Conservation (phyloP, 1,140 invertebrate species). For the Cepaea nemoralis region DNA sequence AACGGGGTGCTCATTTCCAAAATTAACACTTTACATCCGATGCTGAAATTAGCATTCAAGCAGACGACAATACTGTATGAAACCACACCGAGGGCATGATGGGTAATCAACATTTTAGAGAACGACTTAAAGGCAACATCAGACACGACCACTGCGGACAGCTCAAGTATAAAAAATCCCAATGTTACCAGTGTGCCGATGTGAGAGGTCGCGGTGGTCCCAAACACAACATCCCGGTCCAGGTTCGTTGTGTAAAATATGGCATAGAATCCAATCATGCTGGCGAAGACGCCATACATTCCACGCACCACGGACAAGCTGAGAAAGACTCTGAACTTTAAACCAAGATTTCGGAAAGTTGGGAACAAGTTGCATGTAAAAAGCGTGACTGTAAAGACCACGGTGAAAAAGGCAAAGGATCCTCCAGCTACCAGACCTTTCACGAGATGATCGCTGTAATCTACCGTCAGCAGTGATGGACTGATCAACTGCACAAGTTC, state of each 20-base stretch:
- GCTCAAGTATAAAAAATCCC: constrained; percentile 68
- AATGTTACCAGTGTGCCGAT: constrained; percentile 57
- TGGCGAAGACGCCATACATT: constrained; percentile 60
- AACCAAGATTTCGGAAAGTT: constrained; percentile 52
- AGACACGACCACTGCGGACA: constrained; percentile 55
- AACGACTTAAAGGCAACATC: constrained; percentile 60
- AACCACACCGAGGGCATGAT: constrained; percentile 63
- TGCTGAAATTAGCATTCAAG: constrained; percentile 55
- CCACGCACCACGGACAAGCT: constrained; percentile 61
- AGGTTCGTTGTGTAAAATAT: constrained; percentile 58
- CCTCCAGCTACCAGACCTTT: constrained; percentile 44
- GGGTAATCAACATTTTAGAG: constrained; percentile 61
- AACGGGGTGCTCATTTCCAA: constrained; percentile 69
- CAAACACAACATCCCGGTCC: constrained; percentile 58
- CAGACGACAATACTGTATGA: constrained; percentile 53
- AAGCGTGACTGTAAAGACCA: constrained; percentile 45
- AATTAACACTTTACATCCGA: constrained; percentile 60
- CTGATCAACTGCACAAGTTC: constrained; percentile 54
- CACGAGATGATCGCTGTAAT: constrained; percentile 46
- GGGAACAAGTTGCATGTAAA: constrained; percentile 34
- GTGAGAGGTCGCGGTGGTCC: constrained; percentile 54
- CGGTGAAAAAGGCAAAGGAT: constrained; percentile 55
- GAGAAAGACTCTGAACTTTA: constrained; percentile 68
- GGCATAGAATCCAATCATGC: constrained; percentile 55
- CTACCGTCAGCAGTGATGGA: constrained; percentile 50